Percentiles rank a stretch among this genome's conserved stretches.
phyloP scores from a whole-genome alignment of 2,888 invertebrate genomes.

The Troides oblongomaculatus region DNA sequence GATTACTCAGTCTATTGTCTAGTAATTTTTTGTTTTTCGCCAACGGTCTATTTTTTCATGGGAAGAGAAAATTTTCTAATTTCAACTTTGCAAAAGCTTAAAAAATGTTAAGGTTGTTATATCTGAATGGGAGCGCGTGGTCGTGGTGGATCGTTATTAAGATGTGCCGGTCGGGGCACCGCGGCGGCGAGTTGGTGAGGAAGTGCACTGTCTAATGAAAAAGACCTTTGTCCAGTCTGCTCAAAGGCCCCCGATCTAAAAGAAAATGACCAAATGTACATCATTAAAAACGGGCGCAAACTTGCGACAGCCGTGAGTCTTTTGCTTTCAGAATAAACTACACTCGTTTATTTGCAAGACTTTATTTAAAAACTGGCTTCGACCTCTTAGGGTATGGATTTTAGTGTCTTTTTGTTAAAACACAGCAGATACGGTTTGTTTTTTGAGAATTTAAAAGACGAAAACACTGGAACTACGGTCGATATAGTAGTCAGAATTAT shows the following conservation, averaged over 20 bases:
- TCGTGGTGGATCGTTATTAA: constrained; percentile 24
- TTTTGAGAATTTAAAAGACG: no score
- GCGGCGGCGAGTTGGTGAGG: not conserved
- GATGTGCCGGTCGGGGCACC: constrained; percentile 20
- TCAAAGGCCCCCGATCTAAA: constrained; percentile 13
- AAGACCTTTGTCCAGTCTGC: constrained; percentile 27
- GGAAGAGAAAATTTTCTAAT: constrained; percentile 18
- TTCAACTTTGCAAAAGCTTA: constrained; percentile 18
- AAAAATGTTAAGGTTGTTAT: constrained; percentile 20
- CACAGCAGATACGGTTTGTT: no score
- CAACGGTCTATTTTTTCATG: constrained; percentile 3
- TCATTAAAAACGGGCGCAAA: constrained; percentile 18
- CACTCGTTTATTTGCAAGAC: not conserved
- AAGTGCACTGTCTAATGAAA: constrained; percentile 18
- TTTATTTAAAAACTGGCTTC: not conserved
- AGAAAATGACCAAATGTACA: constrained; percentile 24
- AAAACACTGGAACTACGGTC: no score
- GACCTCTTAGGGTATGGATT: not conserved
- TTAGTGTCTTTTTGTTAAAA: not conserved
- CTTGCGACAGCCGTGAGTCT: constrained; percentile 15
- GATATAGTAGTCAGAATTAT: no score
- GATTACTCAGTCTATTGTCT: no score
- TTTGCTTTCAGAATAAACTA: constrained; percentile 9
- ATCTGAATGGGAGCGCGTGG: constrained; percentile 10
- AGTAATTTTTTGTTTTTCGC: no score